Conservation (phyloP, 2,113 vertebrate genomes). For the Campylomormyrus tamandua region DNA sequence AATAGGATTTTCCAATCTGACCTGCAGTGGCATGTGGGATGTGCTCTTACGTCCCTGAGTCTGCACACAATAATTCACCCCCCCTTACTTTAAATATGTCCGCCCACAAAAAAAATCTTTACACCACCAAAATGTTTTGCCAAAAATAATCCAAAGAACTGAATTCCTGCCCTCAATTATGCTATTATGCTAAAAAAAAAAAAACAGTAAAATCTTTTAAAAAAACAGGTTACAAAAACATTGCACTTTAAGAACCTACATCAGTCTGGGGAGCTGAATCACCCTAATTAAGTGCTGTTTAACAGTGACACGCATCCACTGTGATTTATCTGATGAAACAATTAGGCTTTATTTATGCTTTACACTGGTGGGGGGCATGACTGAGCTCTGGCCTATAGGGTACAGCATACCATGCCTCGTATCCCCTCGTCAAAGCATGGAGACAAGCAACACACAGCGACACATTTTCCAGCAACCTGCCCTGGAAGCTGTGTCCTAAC, state of each 20-base stretch:
- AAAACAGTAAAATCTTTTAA: neutral
- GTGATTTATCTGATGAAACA: neutral
- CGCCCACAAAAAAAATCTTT: neutral
- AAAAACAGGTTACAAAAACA: neutral
- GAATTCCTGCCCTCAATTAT: neutral
- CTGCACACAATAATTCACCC: neutral
- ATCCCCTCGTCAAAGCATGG: neutral
- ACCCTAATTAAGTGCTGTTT: neutral
- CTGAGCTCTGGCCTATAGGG: neutral
- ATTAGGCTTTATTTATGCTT: neutral
- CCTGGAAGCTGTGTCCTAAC: neutral
- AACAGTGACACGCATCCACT: neutral
- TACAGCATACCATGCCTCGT: neutral
- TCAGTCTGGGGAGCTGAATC: neutral
- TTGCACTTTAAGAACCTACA: neutral
- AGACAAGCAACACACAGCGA: neutral
- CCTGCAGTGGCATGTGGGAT: slow-evolving; percentile 10
- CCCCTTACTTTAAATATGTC: neutral
- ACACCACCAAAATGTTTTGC: neutral
- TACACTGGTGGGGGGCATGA: neutral
- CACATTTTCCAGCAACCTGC: neutral
- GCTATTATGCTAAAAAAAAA: neutral
- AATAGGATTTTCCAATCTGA: slow-evolving; percentile 23
- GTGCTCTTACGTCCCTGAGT: neutral
- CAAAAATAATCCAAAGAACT: neutral